Base-by-base conservation (phyloP, 2,113 vertebrate genomes). In the Psephotus haematonotus region DNA sequence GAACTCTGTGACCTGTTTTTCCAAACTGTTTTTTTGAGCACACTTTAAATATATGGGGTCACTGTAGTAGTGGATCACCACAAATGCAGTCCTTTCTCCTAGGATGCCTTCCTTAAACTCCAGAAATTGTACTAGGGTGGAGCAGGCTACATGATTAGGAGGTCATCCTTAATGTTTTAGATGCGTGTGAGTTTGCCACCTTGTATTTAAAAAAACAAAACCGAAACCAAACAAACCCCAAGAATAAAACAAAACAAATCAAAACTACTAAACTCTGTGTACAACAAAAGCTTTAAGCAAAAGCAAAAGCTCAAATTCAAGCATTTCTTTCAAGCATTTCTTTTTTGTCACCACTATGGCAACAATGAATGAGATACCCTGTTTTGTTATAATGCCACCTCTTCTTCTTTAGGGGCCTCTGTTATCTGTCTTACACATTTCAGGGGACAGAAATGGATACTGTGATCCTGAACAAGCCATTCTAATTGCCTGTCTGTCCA, bases 1-100 rank as follows among this genome's bases (percentile, higher is more conserved):
- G 88, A 97, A 96, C 92, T 92, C 87, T 43, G 20, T 93, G 95
- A 94, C 95, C 92, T 59, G 72, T 62, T 95, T 96, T 95, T 91
- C 67, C 82, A 75, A 93, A 81, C 37, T 65, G 79, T 10, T 86
- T 87, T 95, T 90, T 59, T 86, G 35, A 93, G 29, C 37, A 22
- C 67, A 49, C 65, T 95, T 96, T 86, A 94, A 92, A 95, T 82
- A 76, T 64, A 84, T 43, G 23, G 46, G 69, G 27, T 92, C 80
- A 50, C 72, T 64, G 35, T 55, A 59, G 62, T 17, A 67, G 63
- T 31, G 19, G 53, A 81, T 92, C 0, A 0, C 55, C 88, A 33
- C 79, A 71, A 78, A 87, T 86, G 19, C 76, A 81, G 86, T 90
- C 81, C 33, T 29, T 86, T 86, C 60, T 92, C 27, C 27, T 27